Evolutionary conservation across 2,113 vertebrate species (phyloP).

Genomic region (Leptodactylus fuscus): DNA sequence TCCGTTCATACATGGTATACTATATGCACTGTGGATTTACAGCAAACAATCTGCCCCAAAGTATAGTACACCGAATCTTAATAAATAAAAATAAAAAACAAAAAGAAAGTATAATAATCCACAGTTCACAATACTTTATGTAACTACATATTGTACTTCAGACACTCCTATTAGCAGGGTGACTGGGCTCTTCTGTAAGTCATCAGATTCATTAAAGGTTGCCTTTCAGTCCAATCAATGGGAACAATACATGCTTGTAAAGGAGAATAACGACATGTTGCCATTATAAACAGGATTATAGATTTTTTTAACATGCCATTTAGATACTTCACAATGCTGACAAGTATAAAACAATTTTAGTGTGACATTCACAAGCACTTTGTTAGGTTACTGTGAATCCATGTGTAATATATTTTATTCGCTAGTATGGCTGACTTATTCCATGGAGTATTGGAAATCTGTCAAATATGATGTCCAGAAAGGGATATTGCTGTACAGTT

Average conservation of each 20-base stretch:
- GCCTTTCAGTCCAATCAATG: background rate
- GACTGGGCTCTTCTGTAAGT: slow-evolving; percentile 1
- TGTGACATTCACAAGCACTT: background rate
- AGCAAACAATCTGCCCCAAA: too few species aligned
- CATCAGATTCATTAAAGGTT: slow-evolving; percentile 10
- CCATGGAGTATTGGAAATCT: background rate
- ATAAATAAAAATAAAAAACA: background rate
- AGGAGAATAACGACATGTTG: background rate
- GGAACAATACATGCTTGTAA: background rate
- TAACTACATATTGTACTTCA: background rate
- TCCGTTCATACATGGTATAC: too few species aligned
- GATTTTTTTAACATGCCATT: background rate
- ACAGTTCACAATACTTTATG: background rate
- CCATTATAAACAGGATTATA: slow-evolving; percentile 28
- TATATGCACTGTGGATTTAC: too few species aligned
- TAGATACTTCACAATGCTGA: background rate
- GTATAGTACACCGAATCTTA: too few species aligned
- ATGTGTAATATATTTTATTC: slow-evolving; percentile 2
- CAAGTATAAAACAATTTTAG: background rate
- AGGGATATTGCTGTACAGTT: too few species aligned
- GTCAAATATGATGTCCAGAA: background rate
- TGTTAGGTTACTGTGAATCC: background rate
- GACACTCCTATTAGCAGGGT: background rate
- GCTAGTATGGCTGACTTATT: background rate
- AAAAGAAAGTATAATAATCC: background rate